Evolutionary conservation across 2,888 invertebrate species (phyloP), one percentile per base, ranked within the genome.

Genomic region (Ochropleura plecta): DNA sequence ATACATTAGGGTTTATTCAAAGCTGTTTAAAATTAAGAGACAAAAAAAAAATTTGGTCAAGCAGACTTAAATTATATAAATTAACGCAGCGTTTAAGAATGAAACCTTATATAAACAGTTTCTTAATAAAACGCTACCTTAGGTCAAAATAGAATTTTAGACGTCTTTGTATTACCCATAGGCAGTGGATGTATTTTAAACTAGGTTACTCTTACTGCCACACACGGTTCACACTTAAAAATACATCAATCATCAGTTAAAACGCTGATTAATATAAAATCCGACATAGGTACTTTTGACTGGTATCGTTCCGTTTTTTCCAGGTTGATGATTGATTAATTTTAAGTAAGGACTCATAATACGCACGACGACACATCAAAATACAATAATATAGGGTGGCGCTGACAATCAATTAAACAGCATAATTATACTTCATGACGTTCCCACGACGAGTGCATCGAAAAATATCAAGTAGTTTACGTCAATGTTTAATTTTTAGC

Each of bases 91-190:
- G 46, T 40, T 70, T 70, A 55, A 70, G 8, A 46, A 55, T 55
- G 10, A 30, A 70, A 30, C 3, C 10, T 55, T 20, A 42, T 18
- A 10, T 53, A 16, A 48, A 42, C 20, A 62, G 14, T 16, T 73
- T n/a, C 16, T 16, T 49, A 30, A 20, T 62, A 5, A 48, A 53
- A 62, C 55, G 44, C 71, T 72, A 66, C 10, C 49, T 49, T 77
- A 66, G 30, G 40, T 59, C 30, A 20, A 53, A 60, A 68, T 72
- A 77, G 51, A 51, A 72, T 70, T 60, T 63, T 65, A 57, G 42
- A 69, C 42, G 59, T 78, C 46, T 69, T 68, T 71, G 57, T 78
- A 72, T 71, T 79, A 80, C 78, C 84, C 85, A 86, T 85, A 82
- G 82, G 79, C 76, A 76, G 76, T 70, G 85, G 69, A 73, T 76